Evolutionary conservation across 2,797 vertebrate genomes (phyloP).

Genomic region (Hydrocynus forskahlii): DNA sequence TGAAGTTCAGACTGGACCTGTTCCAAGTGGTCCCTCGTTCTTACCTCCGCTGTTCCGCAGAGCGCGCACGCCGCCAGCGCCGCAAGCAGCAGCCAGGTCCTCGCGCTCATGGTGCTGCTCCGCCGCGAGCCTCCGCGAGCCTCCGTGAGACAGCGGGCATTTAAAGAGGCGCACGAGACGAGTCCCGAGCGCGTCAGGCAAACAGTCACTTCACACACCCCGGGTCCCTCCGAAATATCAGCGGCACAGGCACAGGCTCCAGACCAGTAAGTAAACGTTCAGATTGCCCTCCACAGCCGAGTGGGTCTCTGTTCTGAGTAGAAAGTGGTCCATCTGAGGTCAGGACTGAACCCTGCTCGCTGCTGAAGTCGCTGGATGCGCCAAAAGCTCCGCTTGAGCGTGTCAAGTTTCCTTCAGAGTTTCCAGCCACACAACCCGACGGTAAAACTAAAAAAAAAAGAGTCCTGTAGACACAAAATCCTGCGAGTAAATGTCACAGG

Average conservation of each 20-base stretch:
- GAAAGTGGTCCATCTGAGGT: constrained; percentile 48
- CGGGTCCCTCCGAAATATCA: constrained; percentile 1
- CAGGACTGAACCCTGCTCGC: constrained; percentile 16
- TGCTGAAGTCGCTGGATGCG: constrained; percentile 13
- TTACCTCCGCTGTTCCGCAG: constrained; percentile 74
- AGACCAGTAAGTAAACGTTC: constrained; percentile 38
- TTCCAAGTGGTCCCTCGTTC: constrained; percentile 21
- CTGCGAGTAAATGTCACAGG: not conserved
- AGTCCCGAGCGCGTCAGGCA: constrained; percentile 42
- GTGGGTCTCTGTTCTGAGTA: constrained; percentile 17
- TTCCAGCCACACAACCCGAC: not conserved
- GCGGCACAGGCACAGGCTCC: constrained; percentile 34
- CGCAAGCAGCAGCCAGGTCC: constrained; percentile 75
- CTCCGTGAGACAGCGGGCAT: constrained; percentile 77
- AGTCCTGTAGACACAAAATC: not conserved
- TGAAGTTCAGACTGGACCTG: too few species aligned
- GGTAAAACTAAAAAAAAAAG: not conserved
- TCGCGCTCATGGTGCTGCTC: constrained; percentile 81
- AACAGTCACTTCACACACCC: too few species aligned
- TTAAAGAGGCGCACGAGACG: constrained; percentile 71
- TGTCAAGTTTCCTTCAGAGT: constrained; percentile 36
- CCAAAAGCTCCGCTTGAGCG: constrained; percentile 10
- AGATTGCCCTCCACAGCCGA: constrained; percentile 44
- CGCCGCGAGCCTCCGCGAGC: constrained; percentile 58
- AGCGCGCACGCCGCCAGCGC: constrained; percentile 76